Base-by-base conservation (phyloP, 92 coral and sea anemone species). In the Galaxea fascicularis region DNA sequence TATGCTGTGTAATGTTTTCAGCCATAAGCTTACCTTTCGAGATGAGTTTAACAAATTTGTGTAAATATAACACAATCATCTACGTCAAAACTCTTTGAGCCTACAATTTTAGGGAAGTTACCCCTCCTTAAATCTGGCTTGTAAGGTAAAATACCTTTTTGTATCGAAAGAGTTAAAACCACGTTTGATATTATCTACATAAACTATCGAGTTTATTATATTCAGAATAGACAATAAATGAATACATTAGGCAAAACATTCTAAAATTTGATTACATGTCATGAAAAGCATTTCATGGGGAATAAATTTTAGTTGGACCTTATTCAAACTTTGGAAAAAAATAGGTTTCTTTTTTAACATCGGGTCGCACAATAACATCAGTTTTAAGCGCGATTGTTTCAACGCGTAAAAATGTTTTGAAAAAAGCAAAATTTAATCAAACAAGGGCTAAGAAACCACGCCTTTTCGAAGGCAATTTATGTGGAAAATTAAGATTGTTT, bases 401-500 rank as follows among this genome's bases (percentile, higher is more conserved):
- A 24, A 35, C 53, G 39, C 35, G 3, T 20, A 49, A 29, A 79
- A 79, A 16, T 64, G 75, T 51, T 67, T 65, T 29, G 75, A 15
- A 51, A 53, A 66, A 52, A 21, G 28, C 21, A 79, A 66, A 65
- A 79, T 67, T 67, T 47, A 79, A 79, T 66, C 28, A 66, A 63
- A 65, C 82, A 65, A 21, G 73, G 46, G 41, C 71, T 56, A 46
- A 30, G 21, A 67, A 65, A 79, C 84, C 65, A 68, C 75, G 62
- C 83, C 74, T 65, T 64, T 78, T 69, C 54, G 56, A 78, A 78
- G 15, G 65, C 75, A 79, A 79, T 79, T 73, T 59, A 58, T 17
- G 46, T 44, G 44, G 77, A 71, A 60, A 54, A 82, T 82, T 70
- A 44, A 59, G 86, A 57, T 82, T 57, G 77, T 82, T 82, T 70